Percentiles rank a stretch among this genome's conserved stretches.
These are phyloP conservation scores for Tragelaphus scriptus DNA, from an alignment of 2,113 vertebrate genomes.

Conservation along the genomic window DNA sequence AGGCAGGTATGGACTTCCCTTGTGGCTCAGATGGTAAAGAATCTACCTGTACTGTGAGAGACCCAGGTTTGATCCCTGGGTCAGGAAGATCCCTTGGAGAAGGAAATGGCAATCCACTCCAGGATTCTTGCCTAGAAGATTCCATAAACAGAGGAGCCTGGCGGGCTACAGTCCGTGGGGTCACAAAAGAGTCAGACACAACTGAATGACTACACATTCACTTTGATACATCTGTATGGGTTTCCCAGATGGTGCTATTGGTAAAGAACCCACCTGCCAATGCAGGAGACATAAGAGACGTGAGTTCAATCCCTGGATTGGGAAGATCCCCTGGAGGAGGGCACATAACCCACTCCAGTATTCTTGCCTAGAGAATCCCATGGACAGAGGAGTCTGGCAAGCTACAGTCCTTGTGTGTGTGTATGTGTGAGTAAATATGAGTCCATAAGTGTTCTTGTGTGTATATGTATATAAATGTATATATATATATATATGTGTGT, in stretches of 20 bases:
- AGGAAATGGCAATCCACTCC: neutral
- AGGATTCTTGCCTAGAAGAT: neutral
- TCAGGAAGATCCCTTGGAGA: neutral
- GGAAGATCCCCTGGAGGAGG: neutral
- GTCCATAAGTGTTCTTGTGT: neutral
- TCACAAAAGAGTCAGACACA: neutral
- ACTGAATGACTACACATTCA: neutral
- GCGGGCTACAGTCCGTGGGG: rapidly evolving
- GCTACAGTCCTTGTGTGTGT: neutral
- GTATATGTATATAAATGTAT: neutral
- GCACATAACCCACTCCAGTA: neutral
- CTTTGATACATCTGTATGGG: neutral
- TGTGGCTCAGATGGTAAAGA: neutral
- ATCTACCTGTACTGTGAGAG: neutral
- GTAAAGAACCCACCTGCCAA: neutral
- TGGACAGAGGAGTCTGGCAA: neutral
- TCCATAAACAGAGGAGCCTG: neutral
- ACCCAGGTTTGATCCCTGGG: neutral
- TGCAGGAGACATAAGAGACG: neutral
- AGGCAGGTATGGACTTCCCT: neutral
- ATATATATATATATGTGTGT: neutral
- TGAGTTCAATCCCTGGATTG: neutral
- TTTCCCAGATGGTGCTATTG: neutral
- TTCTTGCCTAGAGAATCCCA: neutral
- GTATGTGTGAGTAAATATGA: neutral